Evolutionary conservation across 2,113 vertebrate genomes (phyloP), one percentile per base, ranked within the genome.

Genomic region (Phodopus roborovskii): DNA sequence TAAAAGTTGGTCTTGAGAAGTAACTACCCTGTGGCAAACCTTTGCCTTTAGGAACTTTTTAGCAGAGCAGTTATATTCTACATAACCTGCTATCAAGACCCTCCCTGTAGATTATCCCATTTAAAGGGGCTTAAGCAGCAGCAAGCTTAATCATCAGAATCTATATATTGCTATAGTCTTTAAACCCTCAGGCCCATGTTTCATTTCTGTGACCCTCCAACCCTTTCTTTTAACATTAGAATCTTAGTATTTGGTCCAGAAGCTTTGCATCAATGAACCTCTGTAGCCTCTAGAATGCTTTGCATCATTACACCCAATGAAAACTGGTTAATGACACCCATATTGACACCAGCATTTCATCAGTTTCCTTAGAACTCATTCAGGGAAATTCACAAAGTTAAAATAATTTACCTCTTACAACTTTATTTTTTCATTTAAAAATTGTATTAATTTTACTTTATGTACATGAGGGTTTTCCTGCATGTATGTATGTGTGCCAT

Each of bases 321-420:
- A 92, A 4, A 74, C 82, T 39, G 64, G 22, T 84, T 68, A 85
- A 0, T 88, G 62, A 92, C 36, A 85, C 79, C 39, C 50, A 82
- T 5, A n/a, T 15, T 12, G 8, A 92, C 39, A 45, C 22, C 17
- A 85, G 22, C 48, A 93, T 56, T 74, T 94, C 58, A 33, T 33
- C 45, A 22, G 12, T 3, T 7, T 84, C 73, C 73, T n/a, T 56
- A 56, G 68, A 92, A 79, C 36, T 22, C 30, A 91, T 91, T 87
- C 60, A 91, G 58, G n/a, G 60, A 30, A 93, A 88, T 77, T 5
- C 48, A 71, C 5, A 70, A 62, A 39, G 26, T 78, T 90, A 96
- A 97, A 96, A 75, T 7, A 28, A 81, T 73, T 60, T 87, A 20
- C 19, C 50, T 60, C 91, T 94, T 77, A 88, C 20, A 66, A 45